Conservation (phyloP, 2,888 invertebrate genomes). For the Balanococcus diminutus region DNA sequence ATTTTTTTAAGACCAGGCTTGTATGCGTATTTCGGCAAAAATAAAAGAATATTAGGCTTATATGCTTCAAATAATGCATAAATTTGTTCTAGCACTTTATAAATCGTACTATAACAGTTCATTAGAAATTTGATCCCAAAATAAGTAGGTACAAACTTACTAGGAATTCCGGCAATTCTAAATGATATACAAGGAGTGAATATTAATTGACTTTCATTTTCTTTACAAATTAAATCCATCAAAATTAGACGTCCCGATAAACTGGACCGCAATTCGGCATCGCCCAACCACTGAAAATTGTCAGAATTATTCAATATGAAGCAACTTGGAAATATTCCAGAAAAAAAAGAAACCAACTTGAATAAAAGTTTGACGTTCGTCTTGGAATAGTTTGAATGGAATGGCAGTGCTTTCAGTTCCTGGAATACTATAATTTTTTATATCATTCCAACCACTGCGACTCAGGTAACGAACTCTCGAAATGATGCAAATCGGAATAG, state of each 20-base stretch:
- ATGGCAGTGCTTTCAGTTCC: conserved; percentile 58
- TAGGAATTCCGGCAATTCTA: conserved; percentile 81
- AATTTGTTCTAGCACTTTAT: too few relatives aligned
- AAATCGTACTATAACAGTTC: too few relatives aligned
- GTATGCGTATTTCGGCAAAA: too few relatives aligned
- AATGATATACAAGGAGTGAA: conserved; percentile 87
- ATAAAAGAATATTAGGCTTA: too few relatives aligned
- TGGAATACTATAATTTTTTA: conserved; percentile 69
- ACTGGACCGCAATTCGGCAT: conserved; percentile 73
- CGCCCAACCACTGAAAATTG: conserved; percentile 79
- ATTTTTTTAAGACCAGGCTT: too few relatives aligned
- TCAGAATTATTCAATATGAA: not conserved
- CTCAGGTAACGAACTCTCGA: conserved; percentile 84
- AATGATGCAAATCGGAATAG: conserved; percentile 77
- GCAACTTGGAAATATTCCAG: not conserved
- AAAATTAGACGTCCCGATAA: conserved; percentile 83
- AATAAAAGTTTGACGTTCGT: conserved; percentile 80
- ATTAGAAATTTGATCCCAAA: too few relatives aligned
- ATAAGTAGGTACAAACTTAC: conserved; percentile 58
- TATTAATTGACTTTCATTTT: conserved; percentile 65
- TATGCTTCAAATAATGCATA: too few relatives aligned
- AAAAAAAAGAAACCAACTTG: conserved; percentile 66
- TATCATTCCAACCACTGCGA: conserved; percentile 77
- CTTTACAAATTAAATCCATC: conserved; percentile 77
- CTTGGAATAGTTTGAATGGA: conserved; percentile 71